Percentiles rank a stretch among this genome's conserved stretches.
phyloP scores from a whole-genome alignment of 1,140 invertebrate genomes.

The Drosophila rhopaloa region DNA sequence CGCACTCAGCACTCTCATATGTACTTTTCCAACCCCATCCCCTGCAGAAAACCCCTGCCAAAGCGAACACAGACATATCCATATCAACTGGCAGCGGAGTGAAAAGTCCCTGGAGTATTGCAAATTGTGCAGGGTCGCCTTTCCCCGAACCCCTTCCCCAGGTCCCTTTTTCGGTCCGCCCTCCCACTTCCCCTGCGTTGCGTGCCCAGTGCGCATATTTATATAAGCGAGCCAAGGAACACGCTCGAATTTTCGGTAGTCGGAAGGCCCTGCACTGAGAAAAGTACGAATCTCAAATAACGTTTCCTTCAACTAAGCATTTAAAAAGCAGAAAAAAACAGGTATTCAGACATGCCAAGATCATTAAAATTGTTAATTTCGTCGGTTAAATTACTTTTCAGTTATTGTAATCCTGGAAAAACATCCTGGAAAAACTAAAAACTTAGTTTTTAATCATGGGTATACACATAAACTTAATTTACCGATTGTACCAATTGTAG shows the following conservation, averaged over 20 bases:
- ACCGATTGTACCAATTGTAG: too few relatives aligned
- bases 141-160: conserved; percentile 1
- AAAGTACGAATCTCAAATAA: not conserved
- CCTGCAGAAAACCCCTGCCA: not conserved
- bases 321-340: too few relatives aligned
- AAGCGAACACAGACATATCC: conserved; percentile 25
- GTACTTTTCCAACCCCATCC: conserved; percentile 18
- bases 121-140: conserved; percentile 63
- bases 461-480: too few relatives aligned
- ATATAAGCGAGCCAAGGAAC: conserved; percentile 61
- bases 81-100: conserved; percentile 59
- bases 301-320: too few relatives aligned
- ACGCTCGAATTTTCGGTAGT: conserved; percentile 60
- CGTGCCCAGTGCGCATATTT: conserved; percentile 70
- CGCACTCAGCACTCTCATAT: conserved; percentile 32
- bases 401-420: too few relatives aligned
- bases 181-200: conserved; percentile 36
- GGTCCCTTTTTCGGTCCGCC: conserved; percentile 1
- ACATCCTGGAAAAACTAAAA: too few relatives aligned
- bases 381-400: too few relatives aligned
- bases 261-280: not conserved
- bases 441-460: too few relatives aligned
- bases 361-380: too few relatives aligned
- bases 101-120: conserved; percentile 66
- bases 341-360: too few relatives aligned